A percentile compares a stretch with the other conserved stretches of the same genome.
Evolutionary conservation across 2,113 vertebrate genomes (phyloP).

Genomic region (Gulo gulo): DNA sequence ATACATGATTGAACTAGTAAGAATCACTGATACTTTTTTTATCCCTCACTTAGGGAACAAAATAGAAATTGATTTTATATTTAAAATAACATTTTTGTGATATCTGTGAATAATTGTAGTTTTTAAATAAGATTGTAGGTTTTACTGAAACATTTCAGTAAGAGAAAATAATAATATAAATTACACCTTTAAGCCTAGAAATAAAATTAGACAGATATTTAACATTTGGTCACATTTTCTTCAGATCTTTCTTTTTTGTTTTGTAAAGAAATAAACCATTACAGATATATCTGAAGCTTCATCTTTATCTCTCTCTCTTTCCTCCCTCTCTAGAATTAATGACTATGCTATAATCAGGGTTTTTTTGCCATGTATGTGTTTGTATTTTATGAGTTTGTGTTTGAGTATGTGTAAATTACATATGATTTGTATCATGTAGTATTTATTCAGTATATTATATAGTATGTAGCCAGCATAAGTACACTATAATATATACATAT

Average conservation of each 20-base stretch:
- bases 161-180: not conserved
- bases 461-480: not conserved
- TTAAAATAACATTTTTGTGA: not conserved
- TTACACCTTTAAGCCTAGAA: not conserved
- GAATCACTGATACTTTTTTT: not conserved
- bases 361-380: not conserved
- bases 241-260: not conserved
- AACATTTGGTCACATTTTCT: not conserved
- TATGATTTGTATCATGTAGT: not conserved
- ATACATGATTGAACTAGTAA: not conserved
- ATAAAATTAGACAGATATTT: not conserved
- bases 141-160: not conserved
- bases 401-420: not conserved
- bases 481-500: not conserved
- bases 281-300: not conserved
- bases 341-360: not conserved
- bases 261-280: conserved; percentile 3
- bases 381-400: not conserved
- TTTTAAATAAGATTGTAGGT: not conserved
- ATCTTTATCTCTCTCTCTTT: not conserved
- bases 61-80: not conserved
- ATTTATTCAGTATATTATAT: not conserved
- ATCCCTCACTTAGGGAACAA: not conserved
- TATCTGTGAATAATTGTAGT: not conserved
- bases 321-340: not conserved